phyloP scores from a whole-genome alignment of 2,797 vertebrate genomes.

The Tenualosa ilisha region DNA sequence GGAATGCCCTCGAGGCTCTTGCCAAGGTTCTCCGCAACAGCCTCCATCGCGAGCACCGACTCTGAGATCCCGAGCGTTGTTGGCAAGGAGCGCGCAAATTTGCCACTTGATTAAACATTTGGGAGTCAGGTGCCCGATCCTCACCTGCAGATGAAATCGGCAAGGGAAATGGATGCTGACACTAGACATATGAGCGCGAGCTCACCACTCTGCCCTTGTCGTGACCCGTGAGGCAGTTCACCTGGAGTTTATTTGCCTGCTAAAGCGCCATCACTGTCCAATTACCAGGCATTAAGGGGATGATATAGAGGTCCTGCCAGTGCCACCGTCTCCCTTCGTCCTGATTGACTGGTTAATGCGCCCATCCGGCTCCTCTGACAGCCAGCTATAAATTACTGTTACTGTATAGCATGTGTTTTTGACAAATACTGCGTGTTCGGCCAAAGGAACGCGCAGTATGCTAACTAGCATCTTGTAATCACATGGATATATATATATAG shows the following conservation, averaged over 20 bases:
- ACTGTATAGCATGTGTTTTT: background rate
- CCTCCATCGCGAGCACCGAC: too few relatives aligned
- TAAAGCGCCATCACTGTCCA: constrained; percentile 8
- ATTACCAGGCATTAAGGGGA: background rate
- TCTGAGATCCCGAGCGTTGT: constrained; percentile 23
- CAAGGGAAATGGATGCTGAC: background rate
- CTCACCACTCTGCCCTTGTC: background rate
- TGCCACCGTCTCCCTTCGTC: background rate
- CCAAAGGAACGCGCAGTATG: background rate
- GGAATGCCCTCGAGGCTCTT: background rate
- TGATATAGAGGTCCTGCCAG: background rate
- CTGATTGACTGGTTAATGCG: background rate
- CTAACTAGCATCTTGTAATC: background rate
- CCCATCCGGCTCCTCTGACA: background rate
- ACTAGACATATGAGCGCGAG: background rate
- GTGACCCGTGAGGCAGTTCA: background rate
- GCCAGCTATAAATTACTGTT: background rate
- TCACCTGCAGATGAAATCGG: constrained; percentile 55
- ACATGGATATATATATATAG: background rate
- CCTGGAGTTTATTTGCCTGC: background rate
- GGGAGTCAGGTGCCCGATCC: constrained; percentile 54
- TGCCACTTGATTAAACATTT: constrained; percentile 69
- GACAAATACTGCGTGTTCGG: background rate
- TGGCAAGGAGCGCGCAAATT: constrained; percentile 65
- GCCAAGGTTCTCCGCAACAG: background rate